Percentiles rank a stretch among this genome's conserved stretches.
These are phyloP conservation scores for Caiman crocodilus DNA, from an alignment of 2,797 vertebrate species.

Conservation along the genomic window DNA sequence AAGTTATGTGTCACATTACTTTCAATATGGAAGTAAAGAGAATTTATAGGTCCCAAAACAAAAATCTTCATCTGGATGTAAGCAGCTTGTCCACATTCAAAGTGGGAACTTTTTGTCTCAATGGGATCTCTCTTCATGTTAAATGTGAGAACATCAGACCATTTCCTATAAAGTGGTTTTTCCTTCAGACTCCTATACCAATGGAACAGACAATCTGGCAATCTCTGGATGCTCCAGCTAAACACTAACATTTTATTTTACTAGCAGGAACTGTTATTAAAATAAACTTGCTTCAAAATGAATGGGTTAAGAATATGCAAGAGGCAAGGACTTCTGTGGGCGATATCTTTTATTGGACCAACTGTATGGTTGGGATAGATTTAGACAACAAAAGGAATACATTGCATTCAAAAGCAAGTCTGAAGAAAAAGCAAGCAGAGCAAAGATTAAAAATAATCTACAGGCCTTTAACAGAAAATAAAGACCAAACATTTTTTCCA, in stretches of 20 bases:
- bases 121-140: neutral
- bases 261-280: neutral
- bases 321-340: too few species aligned
- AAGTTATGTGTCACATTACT: neutral
- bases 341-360: too few species aligned
- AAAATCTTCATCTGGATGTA: neutral
- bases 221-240: neutral
- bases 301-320: neutral
- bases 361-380: too few species aligned
- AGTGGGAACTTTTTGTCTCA: fast-evolving
- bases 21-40: neutral
- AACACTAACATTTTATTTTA: neutral
- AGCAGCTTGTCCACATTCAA: neutral
- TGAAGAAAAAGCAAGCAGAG: too few species aligned
- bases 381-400: too few species aligned
- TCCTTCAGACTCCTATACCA: neutral
- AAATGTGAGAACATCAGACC: neutral
- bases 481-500: neutral
- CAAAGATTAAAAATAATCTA: too few species aligned
- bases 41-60: neutral
- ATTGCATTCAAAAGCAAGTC: too few species aligned
- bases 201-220: neutral
- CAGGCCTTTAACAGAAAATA: neutral
- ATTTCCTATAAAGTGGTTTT: neutral
- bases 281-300: neutral